Base-by-base conservation (phyloP, 1,140 invertebrate genomes). In the Microplitis mediator region DNA sequence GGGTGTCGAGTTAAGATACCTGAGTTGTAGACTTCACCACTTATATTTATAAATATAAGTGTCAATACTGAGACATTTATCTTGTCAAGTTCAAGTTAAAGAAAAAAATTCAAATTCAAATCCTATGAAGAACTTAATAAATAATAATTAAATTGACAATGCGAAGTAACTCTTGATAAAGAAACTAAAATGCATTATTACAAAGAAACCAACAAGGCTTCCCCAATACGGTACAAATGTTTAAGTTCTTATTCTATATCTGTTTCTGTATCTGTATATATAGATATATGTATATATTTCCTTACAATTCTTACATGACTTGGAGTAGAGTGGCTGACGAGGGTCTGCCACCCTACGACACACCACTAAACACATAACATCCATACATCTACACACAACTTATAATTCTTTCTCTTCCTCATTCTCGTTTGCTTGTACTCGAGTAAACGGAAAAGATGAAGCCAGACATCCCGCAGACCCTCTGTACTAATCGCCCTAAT, bases 401-500 rank as follows among this genome's bases (percentile, higher is more conserved):
- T 23, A 23, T 56, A 16, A 39, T 34, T 54, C 6, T 34, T 3
- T 39, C 8, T 56, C 72, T 64, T 64, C 52, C 70, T 75, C 78
- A 74, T 78, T 75, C 52, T 58, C 23, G 51, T 8, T 34, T 39
- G 35, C 23, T 11, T 35, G 52, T 35, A 36, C 13, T 11, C 39
- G 39, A 45, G 39, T 45, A 45, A 50, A 45, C 16, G 23, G 63
- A 56, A 35, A 61, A 64, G 45, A 82, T 82, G 85, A 86, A 86
- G 84, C 84, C 85, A 85, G 85, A 86, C 84, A 84, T 83, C 77
- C 80, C 79, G 81, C 81, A 81, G 79, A 76, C 82, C 79, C 76
- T 80, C 77, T 73, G 77, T 73, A 83, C 83, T 86, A 85, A 85
- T 86, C 85, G 84, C 76, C 80, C 80, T 85, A 86, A 86, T 81